Percentiles rank a stretch among this genome's conserved stretches.
These are phyloP conservation scores for Branchinecta sandiegonensis DNA, from an alignment of 2,888 invertebrate species.

Conservation along the genomic window DNA sequence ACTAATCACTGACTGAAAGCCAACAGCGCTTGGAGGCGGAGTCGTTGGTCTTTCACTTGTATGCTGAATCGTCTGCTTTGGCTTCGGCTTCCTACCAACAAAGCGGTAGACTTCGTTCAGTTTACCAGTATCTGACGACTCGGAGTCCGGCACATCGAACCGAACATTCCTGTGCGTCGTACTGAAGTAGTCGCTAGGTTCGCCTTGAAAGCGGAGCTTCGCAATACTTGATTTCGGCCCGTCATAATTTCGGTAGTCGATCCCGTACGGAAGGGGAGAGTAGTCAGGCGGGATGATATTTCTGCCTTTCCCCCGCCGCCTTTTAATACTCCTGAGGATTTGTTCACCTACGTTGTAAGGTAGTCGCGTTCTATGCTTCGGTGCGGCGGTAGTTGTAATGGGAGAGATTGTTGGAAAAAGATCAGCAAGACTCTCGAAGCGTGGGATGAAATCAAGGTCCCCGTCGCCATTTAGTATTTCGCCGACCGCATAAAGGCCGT, in stretches of 20 bases:
- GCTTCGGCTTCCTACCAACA: not conserved
- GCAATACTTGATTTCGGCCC: slow-evolving; percentile 1
- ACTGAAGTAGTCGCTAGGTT: not conserved
- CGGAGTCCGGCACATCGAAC: not conserved
- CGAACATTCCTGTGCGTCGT: not conserved
- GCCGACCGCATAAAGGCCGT: too few species aligned
- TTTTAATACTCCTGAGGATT: not conserved
- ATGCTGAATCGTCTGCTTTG: not conserved
- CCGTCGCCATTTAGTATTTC: not conserved
- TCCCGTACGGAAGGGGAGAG: not conserved
- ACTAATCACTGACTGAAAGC: not conserved
- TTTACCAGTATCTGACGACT: not conserved
- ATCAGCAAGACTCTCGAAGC: not conserved
- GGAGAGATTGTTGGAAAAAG: slow-evolving; percentile 11
- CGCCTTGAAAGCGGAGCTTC: slow-evolving; percentile 1
- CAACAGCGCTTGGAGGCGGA: too few species aligned
- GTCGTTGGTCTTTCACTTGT: too few species aligned
- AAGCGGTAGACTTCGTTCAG: not conserved
- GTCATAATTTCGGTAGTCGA: not conserved
- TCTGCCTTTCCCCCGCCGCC: not conserved
- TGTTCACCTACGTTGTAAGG: not conserved
- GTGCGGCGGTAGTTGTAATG: not conserved
- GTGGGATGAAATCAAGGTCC: not conserved
- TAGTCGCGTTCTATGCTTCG: not conserved
- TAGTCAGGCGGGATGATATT: not conserved